phyloP scores from a whole-genome alignment of 2,888 invertebrate genomes.

The Lasioglossum lativentre region DNA sequence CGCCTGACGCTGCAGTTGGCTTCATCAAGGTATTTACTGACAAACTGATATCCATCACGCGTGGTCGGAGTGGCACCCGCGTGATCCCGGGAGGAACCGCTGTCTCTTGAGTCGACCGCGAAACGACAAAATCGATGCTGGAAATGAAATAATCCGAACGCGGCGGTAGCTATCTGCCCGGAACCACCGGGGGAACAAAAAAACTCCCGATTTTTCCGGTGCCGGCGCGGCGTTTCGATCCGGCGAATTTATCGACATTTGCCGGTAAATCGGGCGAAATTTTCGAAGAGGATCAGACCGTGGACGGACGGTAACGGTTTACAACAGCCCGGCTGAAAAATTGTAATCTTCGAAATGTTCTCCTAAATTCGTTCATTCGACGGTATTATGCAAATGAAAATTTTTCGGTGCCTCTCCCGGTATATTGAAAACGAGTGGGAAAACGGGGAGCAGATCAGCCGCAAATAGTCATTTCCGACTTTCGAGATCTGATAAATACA shows the following conservation, averaged over 20 bases:
- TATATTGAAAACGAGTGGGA: conserved; percentile 15
- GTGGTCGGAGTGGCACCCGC: conserved; percentile 7
- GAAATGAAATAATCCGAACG: neutral
- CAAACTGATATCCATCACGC: conserved; percentile 41
- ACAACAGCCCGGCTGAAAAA: conserved; percentile 29
- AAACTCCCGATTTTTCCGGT: neutral
- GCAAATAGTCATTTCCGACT: conserved; percentile 16
- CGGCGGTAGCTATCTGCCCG: neutral
- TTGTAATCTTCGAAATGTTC: conserved; percentile 37
- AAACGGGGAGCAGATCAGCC: neutral
- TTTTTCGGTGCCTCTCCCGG: neutral
- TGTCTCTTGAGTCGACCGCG: conserved; percentile 23
- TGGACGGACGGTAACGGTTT: neutral
- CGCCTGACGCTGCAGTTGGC: conserved; percentile 21
- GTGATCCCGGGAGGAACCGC: neutral
- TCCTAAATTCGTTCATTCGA: conserved; percentile 36
- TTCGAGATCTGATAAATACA: neutral
- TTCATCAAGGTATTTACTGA: conserved; percentile 41
- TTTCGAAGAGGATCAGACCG: neutral
- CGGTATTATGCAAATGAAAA: conserved; percentile 49
- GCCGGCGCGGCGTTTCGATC: neutral
- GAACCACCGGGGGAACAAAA: neutral
- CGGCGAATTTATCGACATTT: conserved; percentile 26
- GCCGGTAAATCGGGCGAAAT: neutral
- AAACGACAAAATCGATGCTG: neutral